Evolutionary conservation across 1,140 invertebrate species (phyloP), one percentile per base, ranked within the genome.

Genomic region (Bombus soroeensis): DNA sequence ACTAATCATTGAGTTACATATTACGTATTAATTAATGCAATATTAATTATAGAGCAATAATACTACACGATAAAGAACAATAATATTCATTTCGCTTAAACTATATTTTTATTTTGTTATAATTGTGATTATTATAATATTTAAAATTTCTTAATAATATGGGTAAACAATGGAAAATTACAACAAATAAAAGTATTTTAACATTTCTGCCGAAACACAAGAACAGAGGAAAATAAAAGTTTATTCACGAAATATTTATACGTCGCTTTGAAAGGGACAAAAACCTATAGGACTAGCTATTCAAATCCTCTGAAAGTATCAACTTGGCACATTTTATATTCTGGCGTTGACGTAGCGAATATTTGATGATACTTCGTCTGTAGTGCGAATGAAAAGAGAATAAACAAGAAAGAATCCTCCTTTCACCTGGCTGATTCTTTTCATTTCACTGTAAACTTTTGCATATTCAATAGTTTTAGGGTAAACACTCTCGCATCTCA

Each of bases 291-390:
- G 18, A 22, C 43, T 22, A 18, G 39, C 70, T 18, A 47, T 85
- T 71, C 68, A 80, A 25, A 59, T n/a, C 15, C 9, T 12, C 70
- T 66, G 47, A 74, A 74, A 73, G 70, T 41, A 72, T 81, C 77
- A 53, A 70, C 70, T 72, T 47, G 57, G 83, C 68, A 41, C 78
- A 41, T 81, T 81, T 81, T 74, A 66, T 74, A 73, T 68, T 81
- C 71, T 13, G 12, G 22, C 28, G 59, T 81, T 81, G 83, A 85
- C 59, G 37, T 72, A 74, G 83, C 70, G 78, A 81, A 85, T 74
- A 74, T 85, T 85, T 81, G 77, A 85, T 81, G 71, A 64, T 37
- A 81, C 72, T 70, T 64, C 12, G 43, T 34, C 28, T 59, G 71
- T 74, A 68, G 53, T 34, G 37, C 6, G 70, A 85, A 81, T 81